These are phyloP conservation scores for Heloderma charlesbogerti DNA, from an alignment of 2,113 vertebrate species.

Conservation along the genomic window DNA sequence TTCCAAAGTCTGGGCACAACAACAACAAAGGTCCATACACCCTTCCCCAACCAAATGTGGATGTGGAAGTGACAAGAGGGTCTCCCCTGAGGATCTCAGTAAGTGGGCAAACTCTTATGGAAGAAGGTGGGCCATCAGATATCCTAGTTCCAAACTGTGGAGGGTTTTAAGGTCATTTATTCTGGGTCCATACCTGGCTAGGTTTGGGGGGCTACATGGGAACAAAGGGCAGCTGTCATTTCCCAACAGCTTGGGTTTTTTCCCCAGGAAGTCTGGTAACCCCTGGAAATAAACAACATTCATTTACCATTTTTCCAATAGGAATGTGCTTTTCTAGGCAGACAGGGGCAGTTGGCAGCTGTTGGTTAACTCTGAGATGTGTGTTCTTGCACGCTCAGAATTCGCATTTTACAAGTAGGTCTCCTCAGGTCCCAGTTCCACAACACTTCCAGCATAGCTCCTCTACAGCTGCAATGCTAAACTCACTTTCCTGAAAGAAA, in stretches of 20 bases:
- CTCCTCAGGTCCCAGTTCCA: not conserved
- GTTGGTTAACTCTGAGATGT: not conserved
- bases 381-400: not conserved
- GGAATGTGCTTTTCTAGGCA: not conserved
- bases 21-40: not conserved
- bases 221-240: not conserved
- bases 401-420: not conserved
- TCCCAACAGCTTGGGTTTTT: not conserved
- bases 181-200: not conserved
- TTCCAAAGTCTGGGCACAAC: not conserved
- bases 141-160: too few relatives aligned
- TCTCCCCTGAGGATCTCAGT: not conserved
- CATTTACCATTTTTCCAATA: not conserved
- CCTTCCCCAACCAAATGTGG: not conserved
- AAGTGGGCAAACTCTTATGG: not conserved
- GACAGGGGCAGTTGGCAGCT: not conserved
- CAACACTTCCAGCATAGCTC: not conserved
- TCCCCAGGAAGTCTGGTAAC: not conserved
- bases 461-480: not conserved
- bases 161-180: not conserved
- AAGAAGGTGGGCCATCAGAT: not conserved
- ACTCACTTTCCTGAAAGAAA: too few relatives aligned
- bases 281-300: not conserved
- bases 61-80: not conserved
- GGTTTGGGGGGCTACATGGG: not conserved